Percentiles rank a stretch among this genome's conserved stretches.
These are phyloP conservation scores for Sycophila sp. DNA, from an alignment of 1,140 invertebrate genomes.

Conservation along the genomic window DNA sequence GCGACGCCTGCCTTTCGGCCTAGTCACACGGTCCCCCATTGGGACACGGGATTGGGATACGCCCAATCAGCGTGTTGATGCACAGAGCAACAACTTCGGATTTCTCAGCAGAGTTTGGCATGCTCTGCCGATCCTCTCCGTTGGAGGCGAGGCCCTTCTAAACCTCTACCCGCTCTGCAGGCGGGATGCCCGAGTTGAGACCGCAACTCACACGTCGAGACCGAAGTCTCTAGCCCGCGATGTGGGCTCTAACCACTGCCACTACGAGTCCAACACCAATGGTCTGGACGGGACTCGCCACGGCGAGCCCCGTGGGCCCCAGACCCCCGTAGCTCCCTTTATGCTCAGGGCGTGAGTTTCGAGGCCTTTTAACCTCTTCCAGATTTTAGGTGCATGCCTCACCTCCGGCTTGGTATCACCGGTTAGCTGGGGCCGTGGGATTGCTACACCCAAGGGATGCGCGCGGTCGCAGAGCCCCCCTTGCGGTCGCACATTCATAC, in stretches of 20 bases:
- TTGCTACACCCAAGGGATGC: neutral
- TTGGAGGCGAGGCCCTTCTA: neutral
- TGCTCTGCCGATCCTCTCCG: neutral
- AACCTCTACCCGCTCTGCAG: neutral
- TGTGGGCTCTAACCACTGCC: neutral
- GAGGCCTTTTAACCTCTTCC: neutral
- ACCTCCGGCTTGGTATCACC: neutral
- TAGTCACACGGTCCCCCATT: neutral
- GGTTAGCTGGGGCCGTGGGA: neutral
- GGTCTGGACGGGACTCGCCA: no score
- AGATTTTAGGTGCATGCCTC: neutral
- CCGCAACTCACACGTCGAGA: neutral
- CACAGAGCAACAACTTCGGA: no score
- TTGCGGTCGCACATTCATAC: no score
- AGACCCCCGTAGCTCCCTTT: neutral
- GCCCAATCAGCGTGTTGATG: neutral
- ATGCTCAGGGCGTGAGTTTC: neutral
- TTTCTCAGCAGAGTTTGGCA: no score
- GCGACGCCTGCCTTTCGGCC: no score
- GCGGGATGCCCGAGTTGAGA: neutral
- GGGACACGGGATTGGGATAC: neutral
- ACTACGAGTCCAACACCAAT: no score
- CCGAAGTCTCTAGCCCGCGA: no score
- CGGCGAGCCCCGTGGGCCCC: no score
- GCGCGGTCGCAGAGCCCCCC: neutral